These are phyloP conservation scores for Opisthocomus hoazin DNA, from an alignment of 2,113 vertebrate genomes.

Conservation along the genomic window DNA sequence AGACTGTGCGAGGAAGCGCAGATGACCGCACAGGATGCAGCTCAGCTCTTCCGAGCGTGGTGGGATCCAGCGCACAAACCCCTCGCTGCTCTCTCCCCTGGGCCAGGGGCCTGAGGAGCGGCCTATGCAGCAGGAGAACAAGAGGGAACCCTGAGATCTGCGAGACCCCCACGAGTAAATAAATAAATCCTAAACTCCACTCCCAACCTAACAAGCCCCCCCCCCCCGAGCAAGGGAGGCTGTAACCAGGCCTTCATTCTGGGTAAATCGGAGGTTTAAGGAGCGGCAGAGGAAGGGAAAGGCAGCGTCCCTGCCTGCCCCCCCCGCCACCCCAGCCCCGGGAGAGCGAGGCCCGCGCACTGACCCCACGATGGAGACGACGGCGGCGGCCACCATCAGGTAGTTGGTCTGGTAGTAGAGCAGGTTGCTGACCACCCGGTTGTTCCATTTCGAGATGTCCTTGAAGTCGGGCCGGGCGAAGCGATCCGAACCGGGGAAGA, in stretches of 20 bases:
- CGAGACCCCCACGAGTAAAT: not conserved
- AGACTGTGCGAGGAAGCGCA: not conserved
- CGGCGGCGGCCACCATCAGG: slow-evolving; percentile 75
- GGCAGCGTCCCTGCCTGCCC: not conserved
- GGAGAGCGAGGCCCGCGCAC: slow-evolving; percentile 4
- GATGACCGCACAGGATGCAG: not conserved
- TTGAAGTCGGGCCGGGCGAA: slow-evolving; percentile 83
- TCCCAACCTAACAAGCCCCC: not conserved
- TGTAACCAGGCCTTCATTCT: not conserved
- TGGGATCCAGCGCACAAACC: not conserved
- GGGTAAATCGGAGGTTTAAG: not conserved
- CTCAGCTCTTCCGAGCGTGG: not conserved
- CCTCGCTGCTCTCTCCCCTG: not conserved
- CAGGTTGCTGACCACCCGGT: slow-evolving; percentile 90
- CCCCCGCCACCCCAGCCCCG: not conserved
- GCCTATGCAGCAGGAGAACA: fast-evolving
- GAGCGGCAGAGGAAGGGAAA: no score
- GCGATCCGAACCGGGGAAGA: slow-evolving; percentile 82
- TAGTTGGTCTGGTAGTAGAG: slow-evolving; percentile 97
- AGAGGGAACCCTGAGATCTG: not conserved
- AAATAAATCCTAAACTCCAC: not conserved
- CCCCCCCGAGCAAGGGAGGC: no score
- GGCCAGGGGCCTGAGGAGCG: not conserved
- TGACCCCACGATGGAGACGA: slow-evolving; percentile 89
- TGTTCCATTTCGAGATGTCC: slow-evolving; percentile 90